Conservation (phyloP, 2,113 vertebrate species). For the Chaetorhynchus papuensis region DNA sequence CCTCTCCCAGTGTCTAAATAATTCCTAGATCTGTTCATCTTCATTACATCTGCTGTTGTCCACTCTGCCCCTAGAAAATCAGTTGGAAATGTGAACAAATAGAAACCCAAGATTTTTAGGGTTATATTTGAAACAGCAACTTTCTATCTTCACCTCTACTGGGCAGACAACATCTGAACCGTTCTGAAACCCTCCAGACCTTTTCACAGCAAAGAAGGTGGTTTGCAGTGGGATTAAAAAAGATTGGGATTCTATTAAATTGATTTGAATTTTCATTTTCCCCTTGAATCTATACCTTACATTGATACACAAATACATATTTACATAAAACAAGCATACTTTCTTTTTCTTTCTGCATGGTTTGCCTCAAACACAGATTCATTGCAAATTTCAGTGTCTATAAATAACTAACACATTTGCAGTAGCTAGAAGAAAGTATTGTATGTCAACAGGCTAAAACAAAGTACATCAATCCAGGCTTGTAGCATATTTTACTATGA, state of each 20-base stretch:
- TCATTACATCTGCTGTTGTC: slow-evolving; percentile 38
- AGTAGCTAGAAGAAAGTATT: slow-evolving; percentile 6
- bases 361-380: background rate
- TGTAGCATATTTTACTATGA: slow-evolving; percentile 1
- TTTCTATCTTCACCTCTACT: background rate
- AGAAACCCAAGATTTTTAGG: background rate
- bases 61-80: slow-evolving; percentile 50
- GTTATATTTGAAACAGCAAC: background rate
- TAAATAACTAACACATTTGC: slow-evolving; percentile 25
- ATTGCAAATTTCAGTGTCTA: slow-evolving; percentile 1
- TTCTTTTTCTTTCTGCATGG: background rate
- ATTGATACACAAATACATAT: background rate
- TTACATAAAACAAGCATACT: background rate
- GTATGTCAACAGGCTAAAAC: slow-evolving; percentile 39
- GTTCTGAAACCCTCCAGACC: background rate
- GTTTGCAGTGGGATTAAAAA: background rate
- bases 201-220: background rate
- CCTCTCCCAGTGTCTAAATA: slow-evolving; percentile 44
- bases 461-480: slow-evolving; percentile 21
- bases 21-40: slow-evolving; percentile 58
- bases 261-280: background rate
- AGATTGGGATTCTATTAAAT: background rate
- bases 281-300: background rate
- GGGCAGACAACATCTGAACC: background rate
- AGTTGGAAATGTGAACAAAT: slow-evolving; percentile 12